A percentile compares a stretch with the other conserved stretches of the same genome.
Evolutionary conservation across 2,113 vertebrate species (phyloP).

Genomic region (Sialia sialis): DNA sequence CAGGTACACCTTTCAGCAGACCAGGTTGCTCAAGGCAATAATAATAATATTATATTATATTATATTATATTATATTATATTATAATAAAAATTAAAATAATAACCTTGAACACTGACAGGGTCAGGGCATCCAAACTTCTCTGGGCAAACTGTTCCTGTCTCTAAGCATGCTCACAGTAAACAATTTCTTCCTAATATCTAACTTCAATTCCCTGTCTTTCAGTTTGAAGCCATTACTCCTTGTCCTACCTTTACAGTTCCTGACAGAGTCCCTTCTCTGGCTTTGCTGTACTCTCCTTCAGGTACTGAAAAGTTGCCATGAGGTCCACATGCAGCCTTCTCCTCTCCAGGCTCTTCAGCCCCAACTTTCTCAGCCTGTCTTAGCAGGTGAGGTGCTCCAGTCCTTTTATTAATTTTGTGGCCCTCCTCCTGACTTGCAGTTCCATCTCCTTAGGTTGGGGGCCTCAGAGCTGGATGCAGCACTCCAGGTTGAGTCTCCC

Average conservation of each 20-base stretch:
- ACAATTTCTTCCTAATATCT: not conserved
- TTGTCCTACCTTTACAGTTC: not conserved
- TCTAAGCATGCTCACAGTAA: not conserved
- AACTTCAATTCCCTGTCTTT: not conserved
- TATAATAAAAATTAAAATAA: too few species aligned
- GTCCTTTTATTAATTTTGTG: not conserved
- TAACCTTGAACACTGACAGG: not conserved
- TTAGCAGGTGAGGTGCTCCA: not conserved
- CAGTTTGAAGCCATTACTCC: not conserved
- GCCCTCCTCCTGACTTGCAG: not conserved
- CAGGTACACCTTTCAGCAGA: not conserved
- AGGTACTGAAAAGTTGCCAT: not conserved
- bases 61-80: too few species aligned
- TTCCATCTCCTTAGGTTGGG: not conserved
- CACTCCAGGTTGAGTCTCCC: not conserved
- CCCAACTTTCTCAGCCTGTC: not conserved
- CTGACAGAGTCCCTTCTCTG: not conserved
- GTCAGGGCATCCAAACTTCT: not conserved
- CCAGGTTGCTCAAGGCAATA: not conserved
- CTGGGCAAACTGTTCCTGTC: not conserved
- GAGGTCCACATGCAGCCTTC: not conserved
- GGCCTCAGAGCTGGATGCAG: not conserved
- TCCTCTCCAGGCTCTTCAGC: not conserved
- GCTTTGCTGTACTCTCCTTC: not conserved
- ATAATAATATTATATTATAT: too few species aligned